phyloP scores from a whole-genome alignment of 30 jellyfish, hydroid and myxozoan genomes.

The Mastigias papua region DNA sequence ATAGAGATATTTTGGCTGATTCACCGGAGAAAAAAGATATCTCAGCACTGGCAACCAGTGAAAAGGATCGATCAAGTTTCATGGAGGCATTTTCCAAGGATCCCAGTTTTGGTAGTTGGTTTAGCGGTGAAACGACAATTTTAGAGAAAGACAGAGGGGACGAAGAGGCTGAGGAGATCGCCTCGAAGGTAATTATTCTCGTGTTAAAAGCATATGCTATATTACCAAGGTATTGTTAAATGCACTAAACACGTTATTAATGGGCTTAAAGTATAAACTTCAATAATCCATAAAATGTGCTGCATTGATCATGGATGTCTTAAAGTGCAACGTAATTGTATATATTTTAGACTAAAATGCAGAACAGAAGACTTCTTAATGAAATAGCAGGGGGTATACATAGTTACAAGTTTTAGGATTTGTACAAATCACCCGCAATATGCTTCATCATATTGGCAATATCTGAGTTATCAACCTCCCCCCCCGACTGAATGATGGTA shows the following conservation, averaged over 20 bases:
- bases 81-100: constrained; percentile 69
- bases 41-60: constrained; percentile 1
- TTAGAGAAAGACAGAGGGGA: constrained; percentile 72
- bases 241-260: background rate
- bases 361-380: too few relatives aligned
- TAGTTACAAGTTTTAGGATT: too few relatives aligned
- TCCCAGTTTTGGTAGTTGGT: constrained; percentile 81
- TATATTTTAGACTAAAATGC: too few relatives aligned
- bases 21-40: background rate
- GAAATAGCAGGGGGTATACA: too few relatives aligned
- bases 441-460: too few relatives aligned
- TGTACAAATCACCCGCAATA: too few relatives aligned
- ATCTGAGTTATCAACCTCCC: too few relatives aligned
- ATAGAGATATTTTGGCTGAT: background rate
- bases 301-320: background rate
- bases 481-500: too few relatives aligned
- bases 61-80: constrained; percentile 78
- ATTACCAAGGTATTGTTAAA: too few relatives aligned
- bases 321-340: too few relatives aligned
- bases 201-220: background rate
- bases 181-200: constrained; percentile 62
- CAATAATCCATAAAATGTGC: background rate
- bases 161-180: constrained; percentile 90
- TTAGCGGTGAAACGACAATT: constrained; percentile 73
- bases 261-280: background rate